phyloP scores from a whole-genome alignment of 2,888 invertebrate species.

The Troilus luridus region DNA sequence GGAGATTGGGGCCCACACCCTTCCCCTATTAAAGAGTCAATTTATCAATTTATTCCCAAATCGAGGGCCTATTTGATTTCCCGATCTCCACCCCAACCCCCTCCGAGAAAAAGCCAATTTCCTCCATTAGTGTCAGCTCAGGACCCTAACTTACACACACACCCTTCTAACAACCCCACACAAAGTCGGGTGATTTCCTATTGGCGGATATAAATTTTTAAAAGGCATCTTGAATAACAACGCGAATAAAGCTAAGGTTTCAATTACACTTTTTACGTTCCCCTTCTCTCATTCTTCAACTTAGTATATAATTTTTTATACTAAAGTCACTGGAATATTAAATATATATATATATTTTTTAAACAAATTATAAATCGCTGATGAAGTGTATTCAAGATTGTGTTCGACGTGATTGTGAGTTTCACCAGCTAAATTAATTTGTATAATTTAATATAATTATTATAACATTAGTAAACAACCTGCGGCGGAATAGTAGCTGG shows the following conservation, averaged over 20 bases:
- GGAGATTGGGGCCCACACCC: conserved; percentile 23
- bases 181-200: conserved; percentile 27
- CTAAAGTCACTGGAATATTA: too few species aligned
- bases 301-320: neutral
- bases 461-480: too few species aligned
- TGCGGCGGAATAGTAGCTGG: too few species aligned
- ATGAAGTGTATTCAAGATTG: too few species aligned
- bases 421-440: too few species aligned
- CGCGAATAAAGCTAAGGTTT: neutral
- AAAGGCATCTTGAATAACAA: conserved; percentile 13
- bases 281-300: neutral
- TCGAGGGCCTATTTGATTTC: conserved; percentile 46
- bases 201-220: conserved; percentile 21
- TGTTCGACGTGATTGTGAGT: too few species aligned
- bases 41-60: conserved; percentile 46
- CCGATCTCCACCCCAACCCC: neutral
- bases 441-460: too few species aligned
- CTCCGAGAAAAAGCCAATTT: conserved; percentile 41
- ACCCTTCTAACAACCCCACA: conserved; percentile 12
- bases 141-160: conserved; percentile 36
- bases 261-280: neutral
- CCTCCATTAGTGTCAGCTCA: conserved; percentile 27
- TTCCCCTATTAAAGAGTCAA: conserved; percentile 45
- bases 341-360: too few species aligned
- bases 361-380: too few species aligned